Evolutionary conservation across 2,113 vertebrate species (phyloP).

Genomic region (Anguilla rostrata): DNA sequence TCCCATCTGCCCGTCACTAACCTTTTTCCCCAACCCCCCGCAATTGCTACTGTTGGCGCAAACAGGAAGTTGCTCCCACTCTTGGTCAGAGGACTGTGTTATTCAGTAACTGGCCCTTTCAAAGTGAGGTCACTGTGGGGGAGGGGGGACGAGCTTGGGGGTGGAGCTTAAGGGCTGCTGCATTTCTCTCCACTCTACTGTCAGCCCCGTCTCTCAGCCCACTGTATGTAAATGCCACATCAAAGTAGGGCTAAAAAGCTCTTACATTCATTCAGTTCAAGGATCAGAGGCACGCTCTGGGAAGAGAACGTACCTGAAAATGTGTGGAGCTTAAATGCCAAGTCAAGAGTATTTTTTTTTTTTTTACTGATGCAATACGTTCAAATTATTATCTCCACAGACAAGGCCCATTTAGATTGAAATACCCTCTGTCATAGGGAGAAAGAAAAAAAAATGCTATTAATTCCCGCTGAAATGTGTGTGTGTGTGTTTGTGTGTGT

Average conservation of each 20-base stretch:
- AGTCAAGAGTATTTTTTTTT: too few species aligned
- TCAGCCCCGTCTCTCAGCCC: not conserved
- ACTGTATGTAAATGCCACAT: conserved; percentile 18
- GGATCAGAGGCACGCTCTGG: conserved; percentile 11
- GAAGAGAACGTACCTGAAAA: conserved; percentile 48
- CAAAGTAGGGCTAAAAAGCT: conserved; percentile 11
- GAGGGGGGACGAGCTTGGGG: not conserved
- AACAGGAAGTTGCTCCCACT: conserved; percentile 4
- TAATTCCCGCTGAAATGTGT: too few species aligned
- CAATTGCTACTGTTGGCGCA: not conserved
- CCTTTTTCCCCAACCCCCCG: too few species aligned
- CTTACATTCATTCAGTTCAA: not conserved
- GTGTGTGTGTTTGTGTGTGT: too few species aligned
- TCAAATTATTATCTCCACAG: too few species aligned
- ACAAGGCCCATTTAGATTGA: too few species aligned
- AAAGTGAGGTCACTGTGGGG: not conserved
- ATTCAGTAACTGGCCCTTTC: conserved; percentile 4
- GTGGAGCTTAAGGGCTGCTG: not conserved
- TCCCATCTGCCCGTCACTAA: not conserved
- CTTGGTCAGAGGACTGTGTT: not conserved
- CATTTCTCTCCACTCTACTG: not conserved
- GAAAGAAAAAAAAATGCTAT: too few species aligned
- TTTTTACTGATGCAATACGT: too few species aligned
- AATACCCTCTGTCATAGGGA: too few species aligned
- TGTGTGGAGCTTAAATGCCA: too few species aligned